These are phyloP conservation scores for Anarrhichthys ocellatus DNA, from an alignment of 2,113 vertebrate species.

Conservation along the genomic window DNA sequence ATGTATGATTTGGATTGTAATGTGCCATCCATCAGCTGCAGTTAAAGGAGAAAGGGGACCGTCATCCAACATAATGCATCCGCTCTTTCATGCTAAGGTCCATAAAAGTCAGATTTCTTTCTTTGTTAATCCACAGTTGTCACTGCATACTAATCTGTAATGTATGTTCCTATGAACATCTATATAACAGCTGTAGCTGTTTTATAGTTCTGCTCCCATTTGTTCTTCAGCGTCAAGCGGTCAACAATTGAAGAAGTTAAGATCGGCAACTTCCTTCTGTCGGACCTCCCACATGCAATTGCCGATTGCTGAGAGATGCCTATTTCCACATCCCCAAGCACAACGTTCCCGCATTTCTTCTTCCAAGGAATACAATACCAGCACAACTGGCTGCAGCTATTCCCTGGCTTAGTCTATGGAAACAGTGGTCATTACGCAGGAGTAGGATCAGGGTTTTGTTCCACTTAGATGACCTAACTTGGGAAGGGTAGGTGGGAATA, in stretches of 20 bases:
- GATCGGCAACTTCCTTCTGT: no score
- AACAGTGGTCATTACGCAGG: no score
- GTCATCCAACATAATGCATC: background rate
- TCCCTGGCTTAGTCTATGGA: no score
- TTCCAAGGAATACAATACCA: no score
- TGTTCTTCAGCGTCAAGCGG: background rate
- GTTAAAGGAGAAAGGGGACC: background rate
- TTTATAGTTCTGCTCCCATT: background rate
- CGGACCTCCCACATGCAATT: no score
- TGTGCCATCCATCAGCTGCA: constrained; percentile 17
- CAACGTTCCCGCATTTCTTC: no score
- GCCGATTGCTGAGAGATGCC: no score
- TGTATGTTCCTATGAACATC: background rate
- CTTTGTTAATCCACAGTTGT: background rate
- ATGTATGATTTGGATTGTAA: constrained; percentile 25
- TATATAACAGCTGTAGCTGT: background rate
- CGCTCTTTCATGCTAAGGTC: background rate
- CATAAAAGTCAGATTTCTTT: background rate
- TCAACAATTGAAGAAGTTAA: background rate
- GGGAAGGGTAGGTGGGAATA: background rate
- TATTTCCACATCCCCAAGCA: no score
- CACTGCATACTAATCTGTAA: background rate
- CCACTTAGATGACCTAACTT: no score
- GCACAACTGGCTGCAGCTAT: no score
- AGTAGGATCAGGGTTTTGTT: no score